Conservation (phyloP, 2,113 vertebrate genomes). For the Thinocorus orbignyianus region DNA sequence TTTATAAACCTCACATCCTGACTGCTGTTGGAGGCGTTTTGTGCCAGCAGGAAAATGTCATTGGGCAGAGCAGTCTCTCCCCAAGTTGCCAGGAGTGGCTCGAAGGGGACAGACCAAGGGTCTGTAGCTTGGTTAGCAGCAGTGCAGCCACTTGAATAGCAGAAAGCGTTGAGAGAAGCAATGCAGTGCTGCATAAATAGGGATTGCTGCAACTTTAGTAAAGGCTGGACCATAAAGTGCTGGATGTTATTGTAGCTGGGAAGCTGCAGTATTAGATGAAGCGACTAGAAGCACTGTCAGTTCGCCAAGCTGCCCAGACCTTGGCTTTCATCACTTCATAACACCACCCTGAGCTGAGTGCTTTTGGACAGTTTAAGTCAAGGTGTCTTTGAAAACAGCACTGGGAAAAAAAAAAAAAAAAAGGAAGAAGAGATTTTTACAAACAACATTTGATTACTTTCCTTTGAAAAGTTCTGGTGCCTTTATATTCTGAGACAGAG, state of each 20-base stretch:
- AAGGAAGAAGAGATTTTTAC: background rate
- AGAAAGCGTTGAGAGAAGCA: background rate
- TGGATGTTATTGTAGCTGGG: background rate
- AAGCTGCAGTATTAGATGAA: background rate
- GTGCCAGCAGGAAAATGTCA: background rate
- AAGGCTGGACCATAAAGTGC: background rate
- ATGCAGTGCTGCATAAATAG: background rate
- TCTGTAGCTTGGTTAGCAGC: background rate
- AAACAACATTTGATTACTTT: background rate
- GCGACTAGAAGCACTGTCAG: background rate
- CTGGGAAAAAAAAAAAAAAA: background rate
- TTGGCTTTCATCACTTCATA: background rate
- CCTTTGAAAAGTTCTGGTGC: background rate
- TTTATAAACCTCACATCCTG: background rate
- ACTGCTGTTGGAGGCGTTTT: background rate
- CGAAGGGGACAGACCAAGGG: background rate
- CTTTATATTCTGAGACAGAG: background rate
- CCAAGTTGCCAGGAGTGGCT: fast-evolving
- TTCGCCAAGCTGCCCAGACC: background rate
- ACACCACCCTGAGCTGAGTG: background rate
- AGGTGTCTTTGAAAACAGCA: background rate
- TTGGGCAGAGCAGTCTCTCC: background rate
- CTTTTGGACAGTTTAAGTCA: background rate
- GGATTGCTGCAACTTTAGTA: background rate
- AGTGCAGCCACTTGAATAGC: background rate